Evolutionary conservation across 2,113 vertebrate species (phyloP).

Genomic region (Reinhardtius hippoglossoides): DNA sequence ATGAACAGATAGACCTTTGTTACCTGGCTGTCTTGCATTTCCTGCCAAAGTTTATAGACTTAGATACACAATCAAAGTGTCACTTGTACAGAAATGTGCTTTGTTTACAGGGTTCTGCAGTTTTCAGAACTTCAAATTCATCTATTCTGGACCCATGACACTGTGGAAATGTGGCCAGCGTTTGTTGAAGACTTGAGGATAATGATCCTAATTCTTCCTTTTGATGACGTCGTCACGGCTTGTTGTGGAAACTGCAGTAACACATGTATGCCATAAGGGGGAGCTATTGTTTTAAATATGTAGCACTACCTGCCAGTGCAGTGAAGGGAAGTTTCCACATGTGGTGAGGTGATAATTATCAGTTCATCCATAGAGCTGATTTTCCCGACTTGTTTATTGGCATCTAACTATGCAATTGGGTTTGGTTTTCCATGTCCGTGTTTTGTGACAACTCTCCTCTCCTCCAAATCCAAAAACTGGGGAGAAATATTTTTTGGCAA

Average conservation of each 20-base stretch:
- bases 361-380: neutral
- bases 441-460: neutral
- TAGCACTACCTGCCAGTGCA: neutral
- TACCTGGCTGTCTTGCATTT: neutral
- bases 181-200: neutral
- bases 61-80: neutral
- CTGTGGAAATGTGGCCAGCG: no score
- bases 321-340: neutral
- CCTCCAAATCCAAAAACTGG: no score
- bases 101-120: neutral
- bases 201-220: no score
- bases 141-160: no score
- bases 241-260: neutral
- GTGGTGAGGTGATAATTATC: neutral
- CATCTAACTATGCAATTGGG: no score
- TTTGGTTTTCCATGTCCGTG: neutral
- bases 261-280: conserved; percentile 64
- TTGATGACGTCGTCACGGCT: neutral
- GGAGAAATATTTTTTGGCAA: neutral
- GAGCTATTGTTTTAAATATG: conserved; percentile 52
- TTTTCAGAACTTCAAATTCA: no score
- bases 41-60: neutral
- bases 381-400: neutral
- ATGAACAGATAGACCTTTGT: neutral
- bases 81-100: neutral